phyloP scores from a whole-genome alignment of 2,113 vertebrate species.

The Falco punctatus region DNA sequence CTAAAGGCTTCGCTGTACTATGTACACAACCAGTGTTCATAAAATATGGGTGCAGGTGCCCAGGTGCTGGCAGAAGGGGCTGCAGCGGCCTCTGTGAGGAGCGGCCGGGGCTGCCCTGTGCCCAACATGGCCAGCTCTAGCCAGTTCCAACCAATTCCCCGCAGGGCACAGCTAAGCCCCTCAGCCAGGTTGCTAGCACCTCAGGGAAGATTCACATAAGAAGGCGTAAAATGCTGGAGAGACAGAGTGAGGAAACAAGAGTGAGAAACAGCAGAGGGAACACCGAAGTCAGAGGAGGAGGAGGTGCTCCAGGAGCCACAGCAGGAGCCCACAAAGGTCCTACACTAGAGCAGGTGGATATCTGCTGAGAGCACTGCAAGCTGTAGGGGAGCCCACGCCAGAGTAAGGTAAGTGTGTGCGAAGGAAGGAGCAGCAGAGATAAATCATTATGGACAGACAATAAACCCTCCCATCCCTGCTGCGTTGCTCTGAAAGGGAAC shows the following conservation, averaged over 20 bases:
- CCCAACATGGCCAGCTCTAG: not conserved
- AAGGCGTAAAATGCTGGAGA: not conserved
- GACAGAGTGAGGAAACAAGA: not conserved
- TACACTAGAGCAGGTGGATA: not conserved
- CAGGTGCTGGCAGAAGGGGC: no score
- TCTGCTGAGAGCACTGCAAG: not conserved
- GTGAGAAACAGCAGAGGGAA: not conserved
- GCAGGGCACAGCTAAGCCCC: no score
- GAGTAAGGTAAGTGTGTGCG: not conserved
- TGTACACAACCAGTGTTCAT: not conserved
- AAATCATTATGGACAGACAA: not conserved
- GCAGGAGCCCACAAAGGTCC: not conserved
- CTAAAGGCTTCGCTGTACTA: not conserved
- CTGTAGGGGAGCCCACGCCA: rapidly evolving
- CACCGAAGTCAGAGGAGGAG: not conserved
- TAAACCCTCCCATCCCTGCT: not conserved
- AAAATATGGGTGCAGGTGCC: not conserved
- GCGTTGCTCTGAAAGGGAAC: not conserved
- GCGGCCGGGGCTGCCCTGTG: not conserved
- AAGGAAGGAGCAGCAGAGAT: not conserved
- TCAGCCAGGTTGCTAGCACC: no score
- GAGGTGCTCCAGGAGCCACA: not conserved
- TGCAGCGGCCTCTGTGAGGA: not conserved
- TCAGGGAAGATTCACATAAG: not conserved
- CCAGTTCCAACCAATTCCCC: rapidly evolving